Evolutionary conservation across 2,113 vertebrate genomes (phyloP), one percentile per base, ranked within the genome.

Genomic region (Misgurnus anguillicaudatus): DNA sequence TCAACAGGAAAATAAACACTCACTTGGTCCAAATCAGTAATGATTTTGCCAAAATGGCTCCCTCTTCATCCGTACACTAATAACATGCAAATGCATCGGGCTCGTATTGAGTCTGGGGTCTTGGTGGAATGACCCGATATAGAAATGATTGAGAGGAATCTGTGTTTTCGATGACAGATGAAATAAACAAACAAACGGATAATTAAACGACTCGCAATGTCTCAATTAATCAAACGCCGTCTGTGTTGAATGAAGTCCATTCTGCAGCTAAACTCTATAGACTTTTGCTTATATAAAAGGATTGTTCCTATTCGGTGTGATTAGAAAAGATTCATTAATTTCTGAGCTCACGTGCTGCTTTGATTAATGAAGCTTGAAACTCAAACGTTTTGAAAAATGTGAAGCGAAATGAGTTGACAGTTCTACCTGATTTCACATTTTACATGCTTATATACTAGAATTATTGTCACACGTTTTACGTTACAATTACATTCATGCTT

Each of bases 321-420:
- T 94, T 94, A 86, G 87, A 89, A 89, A 81, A 83, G 90, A 92
- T 93, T 90, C 89, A 94, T 91, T 91, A 91, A 93, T 92, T 91
- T 91, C 87, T 87, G 71, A 82, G 80, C 70, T 45, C 87, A 75
- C 87, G 89, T 89, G 87, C 91, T 92, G 92, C 89, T 75, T 86
- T 88, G 80, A 84, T 90, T 93, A 92, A 87, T 89, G 87, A 84
- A 53, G 71, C 82, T 83, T 81, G 75, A 83, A 79, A 73, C 64
- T 21, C 80, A 86, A 83, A 89, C 84, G 84, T 71, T 81, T 80
- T 85, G 86, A 83, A 75, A 68, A 72, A 73, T 79, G 39, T 61
- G 68, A 79, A 39, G 66, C 47, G 16, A 75, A 75, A 85, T 82
- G 87, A 83, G 78, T 82, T 60, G 45, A 69, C 67, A 65, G 77